Evolutionary conservation across 2,797 vertebrate species (phyloP), one percentile per base, ranked within the genome.

Genomic region (Diceros bicornis): DNA sequence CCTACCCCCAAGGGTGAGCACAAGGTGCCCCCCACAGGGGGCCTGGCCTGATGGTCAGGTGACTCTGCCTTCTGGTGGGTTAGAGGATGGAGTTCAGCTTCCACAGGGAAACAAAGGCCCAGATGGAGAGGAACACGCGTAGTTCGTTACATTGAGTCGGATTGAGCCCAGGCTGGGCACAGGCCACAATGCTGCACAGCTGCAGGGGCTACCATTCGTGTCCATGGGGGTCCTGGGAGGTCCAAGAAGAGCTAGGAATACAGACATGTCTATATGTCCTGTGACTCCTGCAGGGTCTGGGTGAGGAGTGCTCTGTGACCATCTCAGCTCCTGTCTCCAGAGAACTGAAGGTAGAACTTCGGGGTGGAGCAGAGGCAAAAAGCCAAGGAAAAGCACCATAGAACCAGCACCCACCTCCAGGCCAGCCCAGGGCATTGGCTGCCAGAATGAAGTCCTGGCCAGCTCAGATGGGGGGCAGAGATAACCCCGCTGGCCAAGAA

Each of bases 21-120:
- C 77, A 92, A 86, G 74, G 87, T 62, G 32, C 57, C 84, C 77
- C 68, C 13, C 0, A 10, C 29, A 27, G 95, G 78, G 52, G 78
- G 18, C 64, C 96, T 89, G 95, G 68, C 83, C 59, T 66, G 37
- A 32, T 57, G n/a, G 27, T 97, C 97, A 97, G 92, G 69, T 92
- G 96, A 96, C 83, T 69, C 14, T 18, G 41, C n/a, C 69, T 57
- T 87, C 50, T 92, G 47, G 77, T 47, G 32, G 6, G 27, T 78
- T 34, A 66, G 62, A 52, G 44, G 16, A 84, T 95, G 77, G 78
- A 85, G 34, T 77, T 86, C 78, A 84, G 71, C 61, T 96, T 74
- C 62, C 55, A 47, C 37, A 37, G 61, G 66, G 92, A 96, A 83
- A 75, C 6, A 23, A 72, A 84, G 61, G 71, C n/a, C 29, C 2